phyloP scores from a whole-genome alignment of 1,140 invertebrate genomes.

The Temnothorax curvispinosus region DNA sequence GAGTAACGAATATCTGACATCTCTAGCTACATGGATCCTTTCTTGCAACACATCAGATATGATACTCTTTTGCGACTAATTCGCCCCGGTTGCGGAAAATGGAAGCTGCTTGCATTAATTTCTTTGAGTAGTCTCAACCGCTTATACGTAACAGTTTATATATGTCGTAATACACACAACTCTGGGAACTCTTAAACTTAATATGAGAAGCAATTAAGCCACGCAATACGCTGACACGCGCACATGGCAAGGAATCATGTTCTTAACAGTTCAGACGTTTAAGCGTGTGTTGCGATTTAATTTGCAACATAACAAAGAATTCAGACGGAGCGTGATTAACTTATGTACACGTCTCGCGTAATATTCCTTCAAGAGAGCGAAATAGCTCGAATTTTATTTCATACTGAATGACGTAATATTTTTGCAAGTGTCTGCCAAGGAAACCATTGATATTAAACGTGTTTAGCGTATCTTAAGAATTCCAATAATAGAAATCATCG shows the following conservation, averaged over 20 bases:
- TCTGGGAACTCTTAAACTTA: conserved; percentile 40
- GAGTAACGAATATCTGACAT: neutral
- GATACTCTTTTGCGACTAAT: conserved; percentile 17
- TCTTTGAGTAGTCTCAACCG: neutral
- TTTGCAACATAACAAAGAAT: conserved; percentile 24
- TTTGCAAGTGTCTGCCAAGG: neutral
- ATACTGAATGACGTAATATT: conserved; percentile 16
- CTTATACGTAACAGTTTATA: conserved; percentile 17
- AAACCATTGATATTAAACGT: neutral
- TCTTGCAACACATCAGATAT: neutral
- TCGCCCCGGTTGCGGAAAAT: conserved; percentile 8
- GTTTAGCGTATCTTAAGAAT: neutral
- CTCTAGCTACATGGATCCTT: neutral
- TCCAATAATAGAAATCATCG: neutral
- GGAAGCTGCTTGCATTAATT: conserved; percentile 8
- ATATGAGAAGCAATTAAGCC: conserved; percentile 25
- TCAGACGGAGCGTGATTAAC: conserved; percentile 3
- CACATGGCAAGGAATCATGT: neutral
- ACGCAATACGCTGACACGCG: neutral
- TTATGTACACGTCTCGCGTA: neutral
- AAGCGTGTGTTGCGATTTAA: conserved; percentile 27
- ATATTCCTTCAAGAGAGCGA: neutral
- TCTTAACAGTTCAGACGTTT: neutral
- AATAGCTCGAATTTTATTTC: conserved; percentile 9
- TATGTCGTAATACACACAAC: neutral